phyloP scores from a whole-genome alignment of 2,113 vertebrate species.

The Phrynosoma platyrhinos region DNA sequence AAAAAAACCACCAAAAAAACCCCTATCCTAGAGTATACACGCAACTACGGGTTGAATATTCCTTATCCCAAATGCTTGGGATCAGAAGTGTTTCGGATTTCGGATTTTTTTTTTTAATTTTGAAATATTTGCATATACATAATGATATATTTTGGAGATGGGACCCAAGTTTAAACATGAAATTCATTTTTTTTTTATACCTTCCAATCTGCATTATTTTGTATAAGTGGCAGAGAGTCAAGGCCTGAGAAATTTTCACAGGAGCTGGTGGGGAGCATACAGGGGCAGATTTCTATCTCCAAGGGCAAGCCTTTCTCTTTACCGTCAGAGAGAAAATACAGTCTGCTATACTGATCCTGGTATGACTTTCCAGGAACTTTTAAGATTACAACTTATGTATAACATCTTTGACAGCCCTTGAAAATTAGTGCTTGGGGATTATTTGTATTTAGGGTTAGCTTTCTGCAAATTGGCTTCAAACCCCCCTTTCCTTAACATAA shows the following conservation, averaged over 20 bases:
- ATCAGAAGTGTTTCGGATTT: no score
- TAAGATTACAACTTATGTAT: neutral
- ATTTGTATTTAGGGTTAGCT: neutral
- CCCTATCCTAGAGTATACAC: no score
- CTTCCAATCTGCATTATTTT: no score
- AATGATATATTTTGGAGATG: no score
- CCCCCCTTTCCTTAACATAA: neutral
- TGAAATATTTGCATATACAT: no score
- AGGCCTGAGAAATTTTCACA: neutral
- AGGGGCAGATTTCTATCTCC: neutral
- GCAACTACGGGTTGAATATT: no score
- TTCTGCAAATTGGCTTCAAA: neutral
- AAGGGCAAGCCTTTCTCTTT: neutral
- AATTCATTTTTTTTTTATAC: no score
- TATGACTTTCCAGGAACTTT: neutral
- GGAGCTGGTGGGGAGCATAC: neutral
- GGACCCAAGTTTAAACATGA: no score
- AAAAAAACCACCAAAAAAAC: no score
- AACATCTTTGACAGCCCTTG: neutral
- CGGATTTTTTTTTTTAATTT: no score
- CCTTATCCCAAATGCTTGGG: no score
- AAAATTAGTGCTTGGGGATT: neutral
- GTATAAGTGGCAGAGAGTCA: no score
- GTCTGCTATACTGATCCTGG: neutral
- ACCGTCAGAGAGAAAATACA: neutral